These are phyloP conservation scores for Fistularia commersonii DNA, from an alignment of 2,797 vertebrate genomes.

Conservation along the genomic window DNA sequence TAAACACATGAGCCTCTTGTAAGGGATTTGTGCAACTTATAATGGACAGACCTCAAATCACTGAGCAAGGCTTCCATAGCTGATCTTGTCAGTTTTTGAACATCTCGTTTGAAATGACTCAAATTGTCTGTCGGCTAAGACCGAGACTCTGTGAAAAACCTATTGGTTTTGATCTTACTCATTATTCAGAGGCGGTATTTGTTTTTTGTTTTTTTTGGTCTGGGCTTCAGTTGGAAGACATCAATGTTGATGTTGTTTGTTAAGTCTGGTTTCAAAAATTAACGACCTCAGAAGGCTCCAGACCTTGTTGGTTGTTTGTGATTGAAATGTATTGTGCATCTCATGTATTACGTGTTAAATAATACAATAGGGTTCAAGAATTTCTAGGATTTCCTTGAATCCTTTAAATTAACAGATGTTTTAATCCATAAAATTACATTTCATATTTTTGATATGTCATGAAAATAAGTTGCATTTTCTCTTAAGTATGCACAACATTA, in stretches of 20 bases:
- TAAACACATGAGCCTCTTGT: slow-evolving; percentile 49
- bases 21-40: too few relatives aligned
- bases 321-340: slow-evolving; percentile 7
- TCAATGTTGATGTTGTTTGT: slow-evolving; percentile 35
- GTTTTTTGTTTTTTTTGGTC: slow-evolving; percentile 11
- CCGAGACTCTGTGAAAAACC: neutral
- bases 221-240: slow-evolving; percentile 49
- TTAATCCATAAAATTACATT: too few relatives aligned
- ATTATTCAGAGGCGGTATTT: slow-evolving; percentile 28
- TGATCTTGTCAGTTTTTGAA: slow-evolving; percentile 16
- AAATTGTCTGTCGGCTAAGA: neutral
- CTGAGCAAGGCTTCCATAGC: slow-evolving; percentile 34
- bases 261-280: slow-evolving; percentile 49
- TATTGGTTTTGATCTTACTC: neutral
- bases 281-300: neutral
- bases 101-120: too few relatives aligned
- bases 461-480: too few relatives aligned
- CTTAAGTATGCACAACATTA: too few relatives aligned
- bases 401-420: too few relatives aligned
- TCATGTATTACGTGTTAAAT: neutral
- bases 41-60: too few relatives aligned
- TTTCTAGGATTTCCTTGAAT: too few relatives aligned
- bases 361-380: too few relatives aligned
- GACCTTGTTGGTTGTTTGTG: neutral
- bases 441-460: too few relatives aligned